Percentiles rank a stretch among this genome's conserved stretches.
Conservation (phyloP, 2,113 vertebrate species). For the Trochalopteron elliotii region DNA sequence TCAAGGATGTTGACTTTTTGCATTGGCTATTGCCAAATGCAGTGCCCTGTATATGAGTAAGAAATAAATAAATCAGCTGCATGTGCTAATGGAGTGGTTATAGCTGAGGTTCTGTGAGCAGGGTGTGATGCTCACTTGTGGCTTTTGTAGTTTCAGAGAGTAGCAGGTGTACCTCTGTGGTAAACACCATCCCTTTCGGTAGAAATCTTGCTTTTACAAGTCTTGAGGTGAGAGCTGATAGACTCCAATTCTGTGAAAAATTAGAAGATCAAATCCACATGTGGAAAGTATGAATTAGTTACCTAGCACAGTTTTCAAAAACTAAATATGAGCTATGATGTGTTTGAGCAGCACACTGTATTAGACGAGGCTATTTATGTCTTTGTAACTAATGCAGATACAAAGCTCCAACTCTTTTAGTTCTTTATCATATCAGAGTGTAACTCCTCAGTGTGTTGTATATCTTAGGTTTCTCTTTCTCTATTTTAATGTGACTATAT, state of each 20-base stretch:
- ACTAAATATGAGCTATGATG: neutral
- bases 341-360: neutral
- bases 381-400: neutral
- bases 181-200: neutral
- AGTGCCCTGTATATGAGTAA: neutral
- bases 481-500: neutral
- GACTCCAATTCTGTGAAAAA: neutral
- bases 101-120: slow-evolving; percentile 56
- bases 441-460: neutral
- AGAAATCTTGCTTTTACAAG: neutral
- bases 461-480: neutral
- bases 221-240: neutral
- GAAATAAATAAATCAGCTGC: slow-evolving; percentile 32
- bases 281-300: slow-evolving; percentile 20
- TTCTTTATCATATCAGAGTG: neutral
- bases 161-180: neutral
- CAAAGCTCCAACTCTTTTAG: neutral
- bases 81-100: slow-evolving; percentile 27
- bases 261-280: slow-evolving; percentile 16
- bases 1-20: neutral
- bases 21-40: neutral
- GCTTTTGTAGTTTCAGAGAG: slow-evolving; percentile 42
- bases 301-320: slow-evolving; percentile 11
- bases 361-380: neutral
- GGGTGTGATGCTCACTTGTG: slow-evolving; percentile 30